Evolutionary conservation across 2,113 vertebrate genomes (phyloP).

Genomic region (Cyanoliseus patagonus): DNA sequence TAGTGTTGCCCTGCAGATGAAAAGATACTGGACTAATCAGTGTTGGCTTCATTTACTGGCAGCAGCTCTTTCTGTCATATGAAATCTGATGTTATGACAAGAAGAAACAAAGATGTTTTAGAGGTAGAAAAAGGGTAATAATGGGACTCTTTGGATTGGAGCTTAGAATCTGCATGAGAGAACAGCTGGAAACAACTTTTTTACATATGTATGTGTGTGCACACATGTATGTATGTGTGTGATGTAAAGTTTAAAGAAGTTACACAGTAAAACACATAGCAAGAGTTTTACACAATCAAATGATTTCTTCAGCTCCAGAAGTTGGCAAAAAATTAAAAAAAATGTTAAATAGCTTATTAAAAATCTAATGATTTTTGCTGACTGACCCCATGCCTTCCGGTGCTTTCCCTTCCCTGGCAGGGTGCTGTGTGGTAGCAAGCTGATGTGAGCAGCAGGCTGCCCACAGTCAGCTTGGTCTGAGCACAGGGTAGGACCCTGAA

Average conservation of each 20-base stretch:
- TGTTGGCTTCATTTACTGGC: background rate
- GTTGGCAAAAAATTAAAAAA: background rate
- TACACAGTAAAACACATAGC: background rate
- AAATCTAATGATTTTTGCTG: background rate
- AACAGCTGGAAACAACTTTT: background rate
- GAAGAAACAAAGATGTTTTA: background rate
- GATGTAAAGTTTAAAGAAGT: background rate
- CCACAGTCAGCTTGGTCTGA: background rate
- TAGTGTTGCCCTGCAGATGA: background rate
- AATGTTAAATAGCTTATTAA: background rate
- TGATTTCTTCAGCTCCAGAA: background rate
- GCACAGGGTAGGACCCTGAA: accelerated
- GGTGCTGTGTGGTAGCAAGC: background rate
- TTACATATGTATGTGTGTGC: background rate
- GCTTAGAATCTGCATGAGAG: background rate
- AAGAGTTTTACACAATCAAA: background rate
- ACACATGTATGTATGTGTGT: background rate
- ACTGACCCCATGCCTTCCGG: accelerated
- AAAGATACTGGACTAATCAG: background rate
- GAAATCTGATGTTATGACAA: background rate
- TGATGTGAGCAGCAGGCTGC: background rate
- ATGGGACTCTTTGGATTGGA: background rate
- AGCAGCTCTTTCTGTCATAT: background rate
- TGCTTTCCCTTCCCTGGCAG: background rate
- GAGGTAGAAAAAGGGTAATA: background rate